A percentile compares a stretch with the other conserved stretches of the same genome.
phyloP scores from a whole-genome alignment of 2,888 invertebrate genomes.

The Dinocampus coccinellae region DNA sequence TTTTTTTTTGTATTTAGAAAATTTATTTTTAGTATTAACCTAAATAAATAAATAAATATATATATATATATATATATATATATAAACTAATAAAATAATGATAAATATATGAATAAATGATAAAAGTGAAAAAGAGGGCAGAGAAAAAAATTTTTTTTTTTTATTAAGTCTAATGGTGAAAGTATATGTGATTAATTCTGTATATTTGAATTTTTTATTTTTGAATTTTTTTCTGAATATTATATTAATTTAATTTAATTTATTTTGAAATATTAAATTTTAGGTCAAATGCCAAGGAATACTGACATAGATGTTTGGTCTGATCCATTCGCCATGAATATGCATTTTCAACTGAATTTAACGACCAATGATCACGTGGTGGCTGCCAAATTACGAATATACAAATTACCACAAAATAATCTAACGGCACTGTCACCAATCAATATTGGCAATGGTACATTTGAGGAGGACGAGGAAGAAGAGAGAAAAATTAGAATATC shows the following conservation, averaged over 20 bases:
- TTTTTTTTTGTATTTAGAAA: neutral
- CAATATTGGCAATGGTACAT: slow-evolving; percentile 14
- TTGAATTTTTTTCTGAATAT: neutral
- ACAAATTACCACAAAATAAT: slow-evolving; percentile 70
- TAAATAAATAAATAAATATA: neutral
- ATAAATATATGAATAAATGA: too few species aligned
- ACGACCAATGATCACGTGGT: slow-evolving; percentile 70
- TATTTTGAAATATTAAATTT: slow-evolving; percentile 8
- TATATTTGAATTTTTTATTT: neutral
- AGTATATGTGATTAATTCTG: neutral
- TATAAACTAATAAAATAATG: too few species aligned
- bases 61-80: too few species aligned
- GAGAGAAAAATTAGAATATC: slow-evolving; percentile 74
- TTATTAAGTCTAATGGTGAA: neutral
- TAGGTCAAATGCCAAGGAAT: slow-evolving; percentile 73
- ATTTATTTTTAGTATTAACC: neutral
- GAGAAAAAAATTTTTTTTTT: too few species aligned
- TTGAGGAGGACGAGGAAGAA: slow-evolving; percentile 54
- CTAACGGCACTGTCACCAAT: slow-evolving; percentile 47
- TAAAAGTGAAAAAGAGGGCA: too few species aligned
- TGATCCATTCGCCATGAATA: slow-evolving; percentile 72
- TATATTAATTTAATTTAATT: neutral
- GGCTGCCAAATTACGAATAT: slow-evolving; percentile 72
- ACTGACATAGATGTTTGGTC: slow-evolving; percentile 73
- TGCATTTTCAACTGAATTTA: slow-evolving; percentile 72